Evolutionary conservation across 2,797 vertebrate species (phyloP).

Genomic region (Loris lydekkerianus): DNA sequence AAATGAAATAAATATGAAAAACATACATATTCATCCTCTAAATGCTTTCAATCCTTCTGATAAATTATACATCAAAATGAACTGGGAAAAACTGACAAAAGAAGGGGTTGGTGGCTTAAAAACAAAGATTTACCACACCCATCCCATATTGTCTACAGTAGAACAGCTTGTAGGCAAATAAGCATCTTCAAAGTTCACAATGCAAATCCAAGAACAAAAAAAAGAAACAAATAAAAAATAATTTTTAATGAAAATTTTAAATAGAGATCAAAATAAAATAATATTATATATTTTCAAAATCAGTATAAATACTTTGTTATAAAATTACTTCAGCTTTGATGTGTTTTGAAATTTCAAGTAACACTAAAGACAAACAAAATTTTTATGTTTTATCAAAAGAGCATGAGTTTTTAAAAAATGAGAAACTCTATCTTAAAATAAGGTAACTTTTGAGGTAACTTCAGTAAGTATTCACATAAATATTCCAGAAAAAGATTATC

Average conservation of each 20-base stretch:
- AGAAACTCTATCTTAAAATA: slow-evolving; percentile 28
- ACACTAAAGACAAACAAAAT: slow-evolving; percentile 13
- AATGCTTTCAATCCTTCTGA: slow-evolving; percentile 26
- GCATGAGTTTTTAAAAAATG: neutral
- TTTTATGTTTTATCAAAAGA: slow-evolving; percentile 62
- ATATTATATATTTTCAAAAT: neutral
- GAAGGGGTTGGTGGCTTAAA: neutral
- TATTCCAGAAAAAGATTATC: slow-evolving; percentile 5
- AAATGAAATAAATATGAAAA: slow-evolving; percentile 37
- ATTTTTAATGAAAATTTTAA: slow-evolving; percentile 16
- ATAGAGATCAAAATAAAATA: slow-evolving; percentile 10
- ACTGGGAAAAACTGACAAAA: slow-evolving; percentile 16
- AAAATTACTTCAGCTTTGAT: slow-evolving; percentile 40
- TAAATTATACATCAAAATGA: slow-evolving; percentile 5
- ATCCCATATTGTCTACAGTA: neutral
- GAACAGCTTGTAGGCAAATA: neutral
- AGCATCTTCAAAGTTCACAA: neutral
- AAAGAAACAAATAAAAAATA: slow-evolving; percentile 3
- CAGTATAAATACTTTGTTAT: neutral
- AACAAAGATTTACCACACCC: neutral
- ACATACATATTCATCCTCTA: neutral
- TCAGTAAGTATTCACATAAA: slow-evolving; percentile 25
- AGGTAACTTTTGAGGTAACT: slow-evolving; percentile 19
- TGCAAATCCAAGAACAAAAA: neutral
- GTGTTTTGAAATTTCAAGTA: slow-evolving; percentile 60